phyloP scores from a whole-genome alignment of 2,113 vertebrate species.

The Aegotheles bennettii region DNA sequence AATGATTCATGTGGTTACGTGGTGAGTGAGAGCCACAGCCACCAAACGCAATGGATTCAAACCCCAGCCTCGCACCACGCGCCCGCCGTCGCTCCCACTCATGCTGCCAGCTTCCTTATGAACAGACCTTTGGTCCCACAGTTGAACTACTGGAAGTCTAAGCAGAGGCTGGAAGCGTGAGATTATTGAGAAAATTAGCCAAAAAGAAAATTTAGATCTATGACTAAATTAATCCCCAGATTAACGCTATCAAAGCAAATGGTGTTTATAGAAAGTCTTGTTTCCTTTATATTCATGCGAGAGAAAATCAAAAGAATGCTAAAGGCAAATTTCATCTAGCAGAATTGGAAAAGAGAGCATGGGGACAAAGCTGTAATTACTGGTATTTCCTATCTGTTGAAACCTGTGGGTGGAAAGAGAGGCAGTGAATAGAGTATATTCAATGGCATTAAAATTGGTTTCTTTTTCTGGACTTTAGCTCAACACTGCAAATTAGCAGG shows the following conservation, averaged over 20 bases:
- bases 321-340: constrained; percentile 44
- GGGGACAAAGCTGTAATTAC: constrained; percentile 60
- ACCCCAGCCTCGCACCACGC: background rate
- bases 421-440: constrained; percentile 44
- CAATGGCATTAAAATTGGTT: constrained; percentile 24
- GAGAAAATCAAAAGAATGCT: constrained; percentile 43
- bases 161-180: background rate
- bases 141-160: background rate
- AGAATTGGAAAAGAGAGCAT: constrained; percentile 45
- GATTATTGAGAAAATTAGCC: background rate
- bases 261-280: constrained; percentile 42
- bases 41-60: rapidly evolving
- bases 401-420: constrained; percentile 41
- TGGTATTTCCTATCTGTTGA: constrained; percentile 57
- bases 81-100: rapidly evolving
- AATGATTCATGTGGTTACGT: background rate
- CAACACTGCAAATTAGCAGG: constrained; percentile 56
- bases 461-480: constrained; percentile 61
- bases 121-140: background rate
- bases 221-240: constrained; percentile 51
- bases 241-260: constrained; percentile 39
- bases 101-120: background rate
- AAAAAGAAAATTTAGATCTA: constrained; percentile 49
- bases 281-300: constrained; percentile 17
- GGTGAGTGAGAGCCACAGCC: background rate